Evolutionary conservation across 2,797 vertebrate species (phyloP).

Genomic region (Eulemur mongoz): DNA sequence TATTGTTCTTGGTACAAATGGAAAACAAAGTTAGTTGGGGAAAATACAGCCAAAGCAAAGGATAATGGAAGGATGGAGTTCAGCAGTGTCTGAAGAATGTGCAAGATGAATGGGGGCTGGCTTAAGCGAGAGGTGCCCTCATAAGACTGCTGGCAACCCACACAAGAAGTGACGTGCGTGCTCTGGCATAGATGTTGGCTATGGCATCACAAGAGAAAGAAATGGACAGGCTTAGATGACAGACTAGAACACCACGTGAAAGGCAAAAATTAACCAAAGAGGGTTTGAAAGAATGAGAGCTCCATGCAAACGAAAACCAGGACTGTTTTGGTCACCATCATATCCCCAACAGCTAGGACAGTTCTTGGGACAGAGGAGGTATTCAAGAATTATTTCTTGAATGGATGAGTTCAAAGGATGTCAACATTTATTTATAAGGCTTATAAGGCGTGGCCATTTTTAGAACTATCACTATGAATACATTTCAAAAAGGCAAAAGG

Average conservation of each 20-base stretch:
- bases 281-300: too few species aligned
- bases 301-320: background rate
- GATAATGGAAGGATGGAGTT: background rate
- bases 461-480: background rate
- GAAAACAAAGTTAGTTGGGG: background rate
- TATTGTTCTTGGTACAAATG: background rate
- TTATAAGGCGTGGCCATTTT: background rate
- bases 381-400: background rate
- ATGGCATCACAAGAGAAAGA: background rate
- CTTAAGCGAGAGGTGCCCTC: background rate
- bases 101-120: too few species aligned
- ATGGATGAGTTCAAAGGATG: background rate
- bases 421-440: background rate
- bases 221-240: background rate
- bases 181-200: accelerated
- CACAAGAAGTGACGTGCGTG: accelerated
- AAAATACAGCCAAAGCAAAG: background rate
- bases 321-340: background rate
- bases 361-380: background rate
- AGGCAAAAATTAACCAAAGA: background rate
- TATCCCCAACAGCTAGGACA: background rate
- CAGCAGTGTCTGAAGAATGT: background rate
- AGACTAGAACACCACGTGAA: background rate
- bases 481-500: background rate
- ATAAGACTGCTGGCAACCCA: background rate